Evolutionary conservation across 2,113 vertebrate genomes (phyloP).

Genomic region (Notechis scutatus): DNA sequence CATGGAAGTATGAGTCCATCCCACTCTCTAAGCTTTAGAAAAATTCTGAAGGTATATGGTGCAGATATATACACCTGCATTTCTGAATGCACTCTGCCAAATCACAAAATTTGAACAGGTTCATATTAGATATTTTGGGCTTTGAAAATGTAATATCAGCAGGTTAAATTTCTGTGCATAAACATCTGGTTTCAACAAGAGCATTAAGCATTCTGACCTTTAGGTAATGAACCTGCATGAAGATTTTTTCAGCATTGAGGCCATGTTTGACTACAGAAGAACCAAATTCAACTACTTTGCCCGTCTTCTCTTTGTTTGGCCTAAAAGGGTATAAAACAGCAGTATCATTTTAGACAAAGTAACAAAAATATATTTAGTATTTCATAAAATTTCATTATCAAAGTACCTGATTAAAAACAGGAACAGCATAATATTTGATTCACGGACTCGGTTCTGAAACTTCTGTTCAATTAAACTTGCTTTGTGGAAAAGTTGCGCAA

Average conservation of each 20-base stretch:
- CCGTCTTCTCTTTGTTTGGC: constrained; percentile 87
- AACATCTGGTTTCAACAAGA: background rate
- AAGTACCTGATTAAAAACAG: background rate
- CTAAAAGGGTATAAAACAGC: constrained; percentile 63
- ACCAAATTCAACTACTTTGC: constrained; percentile 81
- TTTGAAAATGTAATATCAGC: background rate
- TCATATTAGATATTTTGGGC: background rate
- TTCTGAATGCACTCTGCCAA: background rate
- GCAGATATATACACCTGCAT: background rate
- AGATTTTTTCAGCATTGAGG: constrained; percentile 90
- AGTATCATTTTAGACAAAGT: background rate
- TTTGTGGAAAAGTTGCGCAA: constrained; percentile 6
- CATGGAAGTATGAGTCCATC: background rate
- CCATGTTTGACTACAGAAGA: constrained; percentile 86
- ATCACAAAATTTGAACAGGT: background rate
- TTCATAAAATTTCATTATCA: background rate
- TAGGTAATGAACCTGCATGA: constrained; percentile 97
- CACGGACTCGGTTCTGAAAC: background rate
- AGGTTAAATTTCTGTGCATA: background rate
- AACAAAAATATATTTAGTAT: background rate
- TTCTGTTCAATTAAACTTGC: background rate
- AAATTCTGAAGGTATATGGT: background rate
- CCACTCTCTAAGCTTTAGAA: background rate
- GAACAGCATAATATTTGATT: background rate
- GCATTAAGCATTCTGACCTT: constrained; percentile 75